Base-by-base conservation (phyloP, 2,797 vertebrate species). In the Poeciliopsis infans region DNA sequence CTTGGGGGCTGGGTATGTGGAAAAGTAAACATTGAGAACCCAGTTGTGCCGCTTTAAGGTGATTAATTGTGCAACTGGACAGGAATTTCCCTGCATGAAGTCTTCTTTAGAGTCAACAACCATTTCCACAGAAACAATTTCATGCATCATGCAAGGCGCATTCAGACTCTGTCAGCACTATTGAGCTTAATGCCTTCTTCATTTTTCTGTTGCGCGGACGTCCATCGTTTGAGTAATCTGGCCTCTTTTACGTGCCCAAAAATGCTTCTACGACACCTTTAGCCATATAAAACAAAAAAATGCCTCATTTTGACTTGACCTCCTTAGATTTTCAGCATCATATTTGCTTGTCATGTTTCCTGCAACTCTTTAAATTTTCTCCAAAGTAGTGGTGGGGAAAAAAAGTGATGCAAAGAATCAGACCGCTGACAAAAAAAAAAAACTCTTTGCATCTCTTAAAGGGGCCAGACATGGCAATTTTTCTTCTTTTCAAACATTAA, bases 1-100 rank as follows among this genome's bases (percentile, higher is more conserved):
- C 23, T 13, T 72, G 15, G 28, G 25, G 64, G 46, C 68, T 43
- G 43, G 2, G 2, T 43, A 36, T 53, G 31, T 36, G 45, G 72
- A 0, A 77, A 64, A 49, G 77, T 47, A 79, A 82, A 79, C 55
- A 25, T 80, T 46, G 74, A 43, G 72, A 75, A 90, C 72, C n/a
- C 70, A 77, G 79, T 82, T 86, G 86, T 59, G 84, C 57, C 81
- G 85, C 72, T 85, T 88, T 85, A 64, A 77, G 86, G 82, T 94
- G 93, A 95, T 93, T 95, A 93, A 95, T 93, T 91, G 72, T 87
- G 89, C 88, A 89, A 95, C 86, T 88, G 88, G 85, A 81, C 87
- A 93, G 94, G 94, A 95, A 95, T 94, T 94, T 91, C 95, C 95
- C 94, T 85, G 1, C 69, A 77, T 83, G 78, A 86, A 85, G 81